These are phyloP conservation scores for Ciconia boyciana DNA, from an alignment of 2,113 vertebrate species.

Conservation along the genomic window DNA sequence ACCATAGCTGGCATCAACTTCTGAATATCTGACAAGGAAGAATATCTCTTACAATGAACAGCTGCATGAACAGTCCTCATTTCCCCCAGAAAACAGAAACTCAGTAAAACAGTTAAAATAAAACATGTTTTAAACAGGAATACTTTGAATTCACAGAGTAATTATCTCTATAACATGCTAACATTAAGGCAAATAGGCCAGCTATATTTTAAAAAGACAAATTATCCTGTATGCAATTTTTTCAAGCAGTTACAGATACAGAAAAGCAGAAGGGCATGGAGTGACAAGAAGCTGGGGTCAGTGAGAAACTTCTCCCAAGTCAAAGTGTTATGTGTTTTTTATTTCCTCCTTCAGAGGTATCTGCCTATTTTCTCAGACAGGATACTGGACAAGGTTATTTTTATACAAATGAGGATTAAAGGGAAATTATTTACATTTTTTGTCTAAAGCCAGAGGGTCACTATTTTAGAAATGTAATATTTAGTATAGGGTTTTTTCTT, in stretches of 20 bases:
- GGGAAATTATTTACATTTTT: not conserved
- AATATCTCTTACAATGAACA: conserved; percentile 5
- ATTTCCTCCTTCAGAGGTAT: not conserved
- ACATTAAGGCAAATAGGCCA: not conserved
- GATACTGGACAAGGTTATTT: not conserved
- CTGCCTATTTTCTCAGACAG: not conserved
- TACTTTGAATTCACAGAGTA: not conserved
- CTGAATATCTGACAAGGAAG: not conserved
- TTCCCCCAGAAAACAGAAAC: conserved; percentile 2
- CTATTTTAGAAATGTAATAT: not conserved
- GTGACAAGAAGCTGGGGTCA: not conserved
- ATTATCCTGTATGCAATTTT: not conserved
- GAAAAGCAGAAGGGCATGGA: not conserved
- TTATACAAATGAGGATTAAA: not conserved
- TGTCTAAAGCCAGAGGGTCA: not conserved
- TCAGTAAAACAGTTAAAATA: not conserved
- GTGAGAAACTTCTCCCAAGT: not conserved
- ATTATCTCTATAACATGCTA: not conserved
- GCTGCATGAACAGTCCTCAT: not conserved
- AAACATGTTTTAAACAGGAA: not conserved
- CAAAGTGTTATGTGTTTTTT: not conserved
- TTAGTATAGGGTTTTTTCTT: not conserved
- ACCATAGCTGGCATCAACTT: not conserved
- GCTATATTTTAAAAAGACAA: not conserved
- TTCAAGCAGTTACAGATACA: not conserved